Percentiles rank a stretch among this genome's conserved stretches.
These are phyloP conservation scores for Macrostomum lignano DNA, from an alignment of 1,140 invertebrate species.

Conservation along the genomic window DNA sequence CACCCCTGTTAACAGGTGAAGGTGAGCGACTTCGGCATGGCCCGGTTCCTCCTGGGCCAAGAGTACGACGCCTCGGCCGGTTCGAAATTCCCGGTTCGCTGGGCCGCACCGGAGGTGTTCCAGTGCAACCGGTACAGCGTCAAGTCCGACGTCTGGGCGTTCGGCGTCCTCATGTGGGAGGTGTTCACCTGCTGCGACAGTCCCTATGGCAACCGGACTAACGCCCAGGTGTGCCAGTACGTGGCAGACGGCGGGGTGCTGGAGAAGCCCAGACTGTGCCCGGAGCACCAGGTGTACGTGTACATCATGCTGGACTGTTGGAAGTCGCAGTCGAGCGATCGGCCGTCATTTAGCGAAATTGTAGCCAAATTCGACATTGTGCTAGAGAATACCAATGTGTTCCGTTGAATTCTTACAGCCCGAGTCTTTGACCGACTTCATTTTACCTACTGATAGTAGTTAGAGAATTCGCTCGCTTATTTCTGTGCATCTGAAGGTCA, in stretches of 20 bases:
- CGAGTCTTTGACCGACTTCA: no score
- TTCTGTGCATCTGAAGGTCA: no score
- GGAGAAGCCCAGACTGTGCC: slow-evolving; percentile 12
- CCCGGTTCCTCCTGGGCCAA: slow-evolving; percentile 61
- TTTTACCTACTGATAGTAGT: no score
- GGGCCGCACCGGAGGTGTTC: slow-evolving; percentile 78
- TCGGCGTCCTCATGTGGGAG: slow-evolving; percentile 69
- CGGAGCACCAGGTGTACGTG: slow-evolving; percentile 30
- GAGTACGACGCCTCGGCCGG: slow-evolving; percentile 78
- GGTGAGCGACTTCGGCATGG: slow-evolving; percentile 25
- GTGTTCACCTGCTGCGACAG: slow-evolving; percentile 17
- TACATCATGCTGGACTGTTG: slow-evolving; percentile 36
- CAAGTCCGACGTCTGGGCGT: slow-evolving; percentile 87
- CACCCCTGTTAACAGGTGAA: slow-evolving; percentile 38
- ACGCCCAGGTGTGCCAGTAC: slow-evolving; percentile 36
- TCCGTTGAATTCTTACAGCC: no score
- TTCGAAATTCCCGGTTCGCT: slow-evolving; percentile 85
- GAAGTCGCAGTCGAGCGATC: no score
- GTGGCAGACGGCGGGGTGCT: slow-evolving; percentile 13
- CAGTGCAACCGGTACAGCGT: slow-evolving; percentile 81
- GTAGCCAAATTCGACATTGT: no score
- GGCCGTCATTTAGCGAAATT: no score
- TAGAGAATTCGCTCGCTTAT: no score
- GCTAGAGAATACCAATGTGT: no score
- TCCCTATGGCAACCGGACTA: slow-evolving; percentile 37